Evolutionary conservation across 2,113 vertebrate species (phyloP), one percentile per base, ranked within the genome.

Genomic region (Odocoileus virginianus): DNA sequence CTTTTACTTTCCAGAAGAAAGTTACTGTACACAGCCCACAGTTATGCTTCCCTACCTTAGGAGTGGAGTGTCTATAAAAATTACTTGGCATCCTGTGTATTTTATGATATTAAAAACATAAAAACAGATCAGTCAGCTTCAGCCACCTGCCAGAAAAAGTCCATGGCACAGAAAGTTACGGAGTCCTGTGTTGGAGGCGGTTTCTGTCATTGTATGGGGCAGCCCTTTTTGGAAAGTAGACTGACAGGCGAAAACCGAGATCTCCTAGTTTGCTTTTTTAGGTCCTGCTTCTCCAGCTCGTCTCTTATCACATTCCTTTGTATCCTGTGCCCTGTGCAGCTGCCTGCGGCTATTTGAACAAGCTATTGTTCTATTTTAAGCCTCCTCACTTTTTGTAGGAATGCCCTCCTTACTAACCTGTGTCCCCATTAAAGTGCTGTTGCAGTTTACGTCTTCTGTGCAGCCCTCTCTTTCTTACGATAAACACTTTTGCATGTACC

Each of bases 301-400:
- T 85, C 79, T 74, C 19, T 94, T 89, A 92, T 58, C 95, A 81
- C 94, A 85, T 97, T 95, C 92, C 78, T 93, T 87, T 93, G 87
- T 93, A 67, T 91, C 61, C 76, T 96, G 87, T 78, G 52, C 33
- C 89, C 17, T 60, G 16, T 43, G 15, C 54, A 95, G 43, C 50
- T 94, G 55, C 50, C 58, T 33, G 17, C 79, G 36, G 47, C 61
- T 57, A 58, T 87, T 64, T 67, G 52, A 94, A 54, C 45, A 94
- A 67, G 60, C 84, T 61, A 25, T 85, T 95, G 25, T 96, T 95
- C 94, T 97, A 96, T 96, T 98, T 97, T 92, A 95, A 92, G 89
- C 85, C 86, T 79, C 14, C 16, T 25, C 93, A 15, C 50, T 95
- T 89, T 93, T 92, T 86, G 61, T 60, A 83, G 55, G 78, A 87